phyloP scores from a whole-genome alignment of 2,113 vertebrate genomes.

The Hippocampus zosterae region DNA sequence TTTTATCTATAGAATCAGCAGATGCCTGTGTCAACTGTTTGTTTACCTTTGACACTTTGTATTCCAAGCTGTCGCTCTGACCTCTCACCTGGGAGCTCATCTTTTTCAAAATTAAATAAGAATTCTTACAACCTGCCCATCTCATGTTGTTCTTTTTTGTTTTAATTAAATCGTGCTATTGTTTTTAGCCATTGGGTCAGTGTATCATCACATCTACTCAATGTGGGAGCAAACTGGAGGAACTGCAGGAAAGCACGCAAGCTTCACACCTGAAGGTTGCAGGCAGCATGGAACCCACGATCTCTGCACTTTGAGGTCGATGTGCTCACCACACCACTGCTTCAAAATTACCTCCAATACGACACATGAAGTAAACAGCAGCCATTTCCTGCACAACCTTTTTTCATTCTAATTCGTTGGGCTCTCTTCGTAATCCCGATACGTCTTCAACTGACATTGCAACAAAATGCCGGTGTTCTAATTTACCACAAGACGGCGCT shows the following conservation, averaged over 20 bases:
- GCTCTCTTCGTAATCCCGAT: background rate
- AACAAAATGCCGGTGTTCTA: background rate
- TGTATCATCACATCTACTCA: background rate
- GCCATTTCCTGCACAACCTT: too few relatives aligned
- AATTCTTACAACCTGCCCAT: background rate
- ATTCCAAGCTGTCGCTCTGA: constrained; percentile 8
- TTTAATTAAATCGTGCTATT: background rate
- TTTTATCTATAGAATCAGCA: background rate
- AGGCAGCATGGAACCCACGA: too few relatives aligned
- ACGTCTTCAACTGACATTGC: too few relatives aligned
- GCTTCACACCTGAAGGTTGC: too few relatives aligned
- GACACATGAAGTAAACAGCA: too few relatives aligned
- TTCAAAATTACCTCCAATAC: too few relatives aligned
- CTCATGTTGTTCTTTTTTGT: background rate
- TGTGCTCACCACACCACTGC: too few relatives aligned
- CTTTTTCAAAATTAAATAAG: constrained; percentile 3
- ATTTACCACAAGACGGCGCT: constrained; percentile 45
- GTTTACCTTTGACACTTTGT: constrained; percentile 30
- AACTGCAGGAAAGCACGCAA: too few relatives aligned
- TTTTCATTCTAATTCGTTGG: too few relatives aligned
- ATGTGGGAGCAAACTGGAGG: too few relatives aligned
- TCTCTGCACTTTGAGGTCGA: too few relatives aligned
- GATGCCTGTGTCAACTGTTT: constrained; percentile 1
- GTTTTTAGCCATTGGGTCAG: background rate
- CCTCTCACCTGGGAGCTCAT: background rate